These are phyloP conservation scores for Pelusios castaneus DNA, from an alignment of 2,113 vertebrate genomes.

Conservation along the genomic window DNA sequence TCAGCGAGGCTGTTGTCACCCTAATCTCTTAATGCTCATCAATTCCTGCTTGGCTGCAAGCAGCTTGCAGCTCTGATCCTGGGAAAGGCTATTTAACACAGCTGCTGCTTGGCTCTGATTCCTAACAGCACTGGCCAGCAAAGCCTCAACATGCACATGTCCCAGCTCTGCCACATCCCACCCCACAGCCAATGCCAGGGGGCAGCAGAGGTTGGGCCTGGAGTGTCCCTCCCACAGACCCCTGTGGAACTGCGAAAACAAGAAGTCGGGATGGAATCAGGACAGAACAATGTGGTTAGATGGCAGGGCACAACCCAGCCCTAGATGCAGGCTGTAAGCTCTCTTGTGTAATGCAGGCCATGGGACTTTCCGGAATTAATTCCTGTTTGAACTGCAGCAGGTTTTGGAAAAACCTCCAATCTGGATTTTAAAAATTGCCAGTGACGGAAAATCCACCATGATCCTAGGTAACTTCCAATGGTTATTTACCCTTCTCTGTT, in stretches of 20 bases:
- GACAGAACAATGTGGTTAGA: neutral
- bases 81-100: conserved; percentile 1
- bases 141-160: neutral
- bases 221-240: neutral
- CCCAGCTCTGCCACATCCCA: neutral
- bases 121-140: neutral
- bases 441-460: neutral
- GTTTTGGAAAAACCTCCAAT: neutral
- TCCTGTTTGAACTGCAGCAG: neutral
- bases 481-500: neutral
- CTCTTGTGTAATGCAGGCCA: neutral
- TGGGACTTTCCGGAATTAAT: neutral
- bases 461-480: neutral
- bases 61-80: neutral
- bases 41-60: neutral
- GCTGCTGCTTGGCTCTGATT: neutral
- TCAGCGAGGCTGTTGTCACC: neutral
- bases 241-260: neutral
- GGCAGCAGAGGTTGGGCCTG: neutral
- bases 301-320: neutral
- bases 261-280: neutral
- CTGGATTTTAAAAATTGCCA: neutral
- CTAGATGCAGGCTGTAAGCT: neutral
- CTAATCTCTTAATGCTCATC: conserved; percentile 3
- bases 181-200: no score